phyloP scores from a whole-genome alignment of 2,888 invertebrate genomes.

The Elysia crispata region DNA sequence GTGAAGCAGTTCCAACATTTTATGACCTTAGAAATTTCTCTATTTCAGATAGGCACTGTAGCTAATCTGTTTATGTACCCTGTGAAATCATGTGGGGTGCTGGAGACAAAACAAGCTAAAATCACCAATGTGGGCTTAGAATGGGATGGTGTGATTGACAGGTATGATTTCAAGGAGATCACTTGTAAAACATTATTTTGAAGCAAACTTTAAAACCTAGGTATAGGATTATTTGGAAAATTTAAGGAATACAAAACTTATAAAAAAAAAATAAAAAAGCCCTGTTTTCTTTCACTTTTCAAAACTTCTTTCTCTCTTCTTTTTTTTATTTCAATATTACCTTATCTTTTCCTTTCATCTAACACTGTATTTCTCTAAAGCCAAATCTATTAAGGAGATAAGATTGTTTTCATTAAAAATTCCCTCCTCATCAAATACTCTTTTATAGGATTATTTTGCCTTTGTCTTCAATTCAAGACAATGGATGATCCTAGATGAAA shows the following conservation, averaged over 20 bases:
- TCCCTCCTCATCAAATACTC: neutral
- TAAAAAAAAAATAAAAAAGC: no score
- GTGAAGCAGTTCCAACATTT: no score
- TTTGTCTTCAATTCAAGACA: constrained; percentile 56
- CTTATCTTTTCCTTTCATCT: neutral
- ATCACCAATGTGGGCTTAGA: constrained; percentile 60
- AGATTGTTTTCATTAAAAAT: neutral
- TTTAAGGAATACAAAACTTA: no score
- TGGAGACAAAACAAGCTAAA: constrained; percentile 55
- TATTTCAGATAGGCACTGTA: constrained; percentile 59
- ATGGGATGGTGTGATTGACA: constrained; percentile 59
- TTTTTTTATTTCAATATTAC: neutral
- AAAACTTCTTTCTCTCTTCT: no score
- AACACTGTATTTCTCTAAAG: no score
- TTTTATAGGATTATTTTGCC: neutral
- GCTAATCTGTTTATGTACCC: constrained; percentile 61
- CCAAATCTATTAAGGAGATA: no score
- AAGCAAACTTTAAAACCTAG: no score
- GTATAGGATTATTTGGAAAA: no score
- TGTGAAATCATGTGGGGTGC: constrained; percentile 64
- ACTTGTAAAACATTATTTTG: neutral
- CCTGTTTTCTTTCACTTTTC: no score
- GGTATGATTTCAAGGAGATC: constrained; percentile 49
- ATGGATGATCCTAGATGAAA: constrained; percentile 62
- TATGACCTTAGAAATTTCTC: neutral